Evolutionary conservation across 2,113 vertebrate species (phyloP).

Genomic region (Prionailurus viverrinus): DNA sequence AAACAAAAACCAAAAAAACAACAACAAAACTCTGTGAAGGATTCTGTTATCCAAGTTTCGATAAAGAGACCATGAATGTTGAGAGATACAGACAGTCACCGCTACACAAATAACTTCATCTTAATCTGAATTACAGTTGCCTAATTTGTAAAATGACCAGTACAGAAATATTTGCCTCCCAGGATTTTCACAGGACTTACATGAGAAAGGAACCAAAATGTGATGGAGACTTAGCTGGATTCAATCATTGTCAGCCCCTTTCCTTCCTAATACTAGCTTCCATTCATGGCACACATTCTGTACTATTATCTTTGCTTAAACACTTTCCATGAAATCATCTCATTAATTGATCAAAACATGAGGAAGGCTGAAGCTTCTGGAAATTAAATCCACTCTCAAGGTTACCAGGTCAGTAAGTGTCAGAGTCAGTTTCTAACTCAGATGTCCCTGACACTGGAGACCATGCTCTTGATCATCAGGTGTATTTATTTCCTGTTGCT

Average conservation of each 20-base stretch:
- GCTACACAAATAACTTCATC: neutral
- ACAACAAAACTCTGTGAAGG: neutral
- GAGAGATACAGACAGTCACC: neutral
- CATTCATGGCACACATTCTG: neutral
- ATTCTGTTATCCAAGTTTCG: neutral
- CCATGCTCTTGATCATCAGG: neutral
- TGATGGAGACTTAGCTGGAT: neutral
- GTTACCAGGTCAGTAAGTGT: neutral
- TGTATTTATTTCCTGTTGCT: neutral
- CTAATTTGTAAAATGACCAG: neutral
- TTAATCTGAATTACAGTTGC: neutral
- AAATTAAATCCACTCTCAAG: slow-evolving; percentile 54
- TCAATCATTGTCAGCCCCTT: neutral
- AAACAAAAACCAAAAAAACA: no score
- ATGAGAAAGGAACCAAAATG: neutral
- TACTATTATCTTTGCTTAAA: slow-evolving; percentile 25
- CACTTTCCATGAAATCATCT: slow-evolving; percentile 32
- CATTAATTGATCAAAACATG: slow-evolving; percentile 28
- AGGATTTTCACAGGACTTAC: neutral
- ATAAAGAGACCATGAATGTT: neutral
- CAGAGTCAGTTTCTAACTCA: slow-evolving; percentile 2
- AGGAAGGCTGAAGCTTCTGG: slow-evolving; percentile 33
- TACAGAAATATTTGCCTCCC: neutral
- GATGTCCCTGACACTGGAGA: neutral
- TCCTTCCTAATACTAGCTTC: neutral